Conservation (phyloP, 2,113 vertebrate species). For the Parus major region DNA sequence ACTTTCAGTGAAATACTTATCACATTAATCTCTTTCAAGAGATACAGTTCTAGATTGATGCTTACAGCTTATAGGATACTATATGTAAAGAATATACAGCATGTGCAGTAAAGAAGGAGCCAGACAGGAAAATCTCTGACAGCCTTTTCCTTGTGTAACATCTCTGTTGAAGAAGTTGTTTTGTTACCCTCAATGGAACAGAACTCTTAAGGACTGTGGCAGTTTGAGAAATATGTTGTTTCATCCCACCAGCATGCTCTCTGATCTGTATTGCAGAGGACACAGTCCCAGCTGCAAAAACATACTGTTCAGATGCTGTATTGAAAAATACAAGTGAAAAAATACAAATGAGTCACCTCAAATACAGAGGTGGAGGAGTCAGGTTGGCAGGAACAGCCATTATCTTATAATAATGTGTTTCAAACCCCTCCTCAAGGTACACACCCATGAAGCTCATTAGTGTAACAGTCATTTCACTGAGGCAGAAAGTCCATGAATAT, state of each 20-base stretch:
- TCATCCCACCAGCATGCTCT: not conserved
- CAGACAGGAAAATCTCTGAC: not conserved
- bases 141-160: not conserved
- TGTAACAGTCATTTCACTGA: not conserved
- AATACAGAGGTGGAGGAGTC: not conserved
- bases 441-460: not conserved
- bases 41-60: not conserved
- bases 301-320: not conserved
- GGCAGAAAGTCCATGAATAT: not conserved
- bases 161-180: not conserved
- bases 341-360: not conserved
- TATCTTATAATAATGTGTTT: not conserved
- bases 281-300: not conserved
- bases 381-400: not conserved
- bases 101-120: not conserved
- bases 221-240: not conserved
- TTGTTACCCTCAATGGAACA: not conserved
- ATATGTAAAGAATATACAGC: not conserved
- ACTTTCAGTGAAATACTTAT: not conserved
- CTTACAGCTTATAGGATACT: not conserved
- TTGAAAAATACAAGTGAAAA: not conserved
- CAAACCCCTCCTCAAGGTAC: not conserved
- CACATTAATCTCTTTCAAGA: not conserved
- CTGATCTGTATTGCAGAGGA: not conserved
- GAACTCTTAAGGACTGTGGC: not conserved